These are phyloP conservation scores for Myodes glareolus DNA, from an alignment of 2,113 vertebrate genomes.

Conservation along the genomic window DNA sequence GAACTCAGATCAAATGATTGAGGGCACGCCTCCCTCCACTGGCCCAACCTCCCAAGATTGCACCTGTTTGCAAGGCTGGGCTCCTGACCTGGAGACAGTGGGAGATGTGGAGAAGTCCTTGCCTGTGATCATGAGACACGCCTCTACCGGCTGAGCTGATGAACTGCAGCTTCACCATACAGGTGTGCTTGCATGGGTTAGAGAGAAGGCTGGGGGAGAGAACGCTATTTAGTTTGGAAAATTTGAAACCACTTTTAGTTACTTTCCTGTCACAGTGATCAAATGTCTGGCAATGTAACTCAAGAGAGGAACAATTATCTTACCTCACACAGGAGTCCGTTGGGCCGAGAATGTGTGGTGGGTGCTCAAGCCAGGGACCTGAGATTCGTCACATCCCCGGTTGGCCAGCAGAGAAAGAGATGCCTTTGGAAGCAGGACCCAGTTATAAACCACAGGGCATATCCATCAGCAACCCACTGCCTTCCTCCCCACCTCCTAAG, in stretches of 20 bases:
- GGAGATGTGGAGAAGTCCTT: not conserved
- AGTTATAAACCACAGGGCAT: not conserved
- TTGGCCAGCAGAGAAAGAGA: not conserved
- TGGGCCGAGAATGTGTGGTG: no score
- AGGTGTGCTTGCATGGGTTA: no score
- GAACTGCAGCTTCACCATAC: constrained; percentile 5
- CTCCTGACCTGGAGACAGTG: not conserved
- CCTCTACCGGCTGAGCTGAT: constrained; percentile 54
- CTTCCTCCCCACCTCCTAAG: not conserved
- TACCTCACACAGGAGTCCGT: not conserved
- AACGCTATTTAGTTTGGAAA: not conserved
- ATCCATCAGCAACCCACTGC: not conserved
- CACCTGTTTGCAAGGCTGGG: not conserved
- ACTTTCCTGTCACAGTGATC: not conserved
- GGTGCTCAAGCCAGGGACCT: no score
- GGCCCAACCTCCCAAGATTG: not conserved
- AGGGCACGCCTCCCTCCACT: not conserved
- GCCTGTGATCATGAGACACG: not conserved
- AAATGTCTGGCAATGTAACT: not conserved
- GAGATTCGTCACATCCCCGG: no score
- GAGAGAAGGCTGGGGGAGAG: not conserved
- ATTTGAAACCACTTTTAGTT: not conserved
- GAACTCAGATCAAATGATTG: not conserved
- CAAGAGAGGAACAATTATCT: not conserved
- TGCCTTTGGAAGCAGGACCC: no score